phyloP scores from a whole-genome alignment of 2,113 vertebrate genomes.

The Meles meles region DNA sequence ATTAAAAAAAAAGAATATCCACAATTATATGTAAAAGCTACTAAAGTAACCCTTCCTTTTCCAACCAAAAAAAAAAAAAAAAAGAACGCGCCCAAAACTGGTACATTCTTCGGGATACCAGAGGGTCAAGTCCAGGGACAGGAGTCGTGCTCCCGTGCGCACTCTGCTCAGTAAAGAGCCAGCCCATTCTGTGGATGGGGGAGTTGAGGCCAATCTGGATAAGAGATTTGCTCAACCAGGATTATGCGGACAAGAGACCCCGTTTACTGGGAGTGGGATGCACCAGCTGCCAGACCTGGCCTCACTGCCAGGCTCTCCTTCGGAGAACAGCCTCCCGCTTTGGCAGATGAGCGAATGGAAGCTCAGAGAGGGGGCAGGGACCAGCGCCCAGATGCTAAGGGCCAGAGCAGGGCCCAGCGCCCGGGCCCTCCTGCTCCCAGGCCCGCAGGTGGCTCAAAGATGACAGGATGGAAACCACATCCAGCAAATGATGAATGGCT shows the following conservation, averaged over 20 bases:
- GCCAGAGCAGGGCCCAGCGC: not conserved
- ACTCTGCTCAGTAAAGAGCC: not conserved
- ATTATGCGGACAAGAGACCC: too few species aligned
- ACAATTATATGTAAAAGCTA: too few species aligned
- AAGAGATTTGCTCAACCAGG: not conserved
- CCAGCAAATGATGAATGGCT: accelerated
- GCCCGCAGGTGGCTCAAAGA: not conserved
- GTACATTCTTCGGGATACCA: not conserved
- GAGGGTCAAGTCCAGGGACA: not conserved
- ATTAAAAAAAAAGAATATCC: too few species aligned
- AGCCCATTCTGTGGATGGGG: not conserved
- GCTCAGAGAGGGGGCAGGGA: not conserved
- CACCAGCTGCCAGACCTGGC: not conserved
- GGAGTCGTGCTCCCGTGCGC: accelerated
- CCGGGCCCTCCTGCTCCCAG: not conserved
- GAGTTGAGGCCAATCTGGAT: not conserved
- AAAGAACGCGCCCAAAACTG: not conserved
- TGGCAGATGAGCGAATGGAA: not conserved
- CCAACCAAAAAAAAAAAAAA: too few species aligned
- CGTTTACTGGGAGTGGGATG: not conserved
- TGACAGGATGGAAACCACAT: not conserved
- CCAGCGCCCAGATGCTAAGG: not conserved
- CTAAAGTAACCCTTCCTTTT: too few species aligned
- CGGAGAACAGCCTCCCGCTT: accelerated
- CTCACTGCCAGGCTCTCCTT: not conserved